These are phyloP conservation scores for Lamellibrachia columna DNA, from an alignment of 2,888 invertebrate species.

Conservation along the genomic window DNA sequence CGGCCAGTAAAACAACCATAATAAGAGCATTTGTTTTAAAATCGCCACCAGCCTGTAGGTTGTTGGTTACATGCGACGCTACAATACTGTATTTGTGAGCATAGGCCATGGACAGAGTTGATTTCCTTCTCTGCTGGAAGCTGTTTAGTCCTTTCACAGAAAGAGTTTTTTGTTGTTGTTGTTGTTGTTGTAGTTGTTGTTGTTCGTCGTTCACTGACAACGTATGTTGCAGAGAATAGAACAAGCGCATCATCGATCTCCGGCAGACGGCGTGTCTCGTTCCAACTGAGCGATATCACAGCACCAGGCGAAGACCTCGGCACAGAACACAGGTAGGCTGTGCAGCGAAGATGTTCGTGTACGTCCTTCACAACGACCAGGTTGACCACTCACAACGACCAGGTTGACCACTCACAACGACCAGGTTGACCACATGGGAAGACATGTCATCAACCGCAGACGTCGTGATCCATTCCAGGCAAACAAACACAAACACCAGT, in stretches of 20 bases:
- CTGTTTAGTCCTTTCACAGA: too few relatives aligned
- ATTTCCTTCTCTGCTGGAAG: too few relatives aligned
- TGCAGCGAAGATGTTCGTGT: not conserved
- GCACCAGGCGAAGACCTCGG: not conserved
- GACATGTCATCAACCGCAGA: not conserved
- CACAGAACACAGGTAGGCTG: not conserved
- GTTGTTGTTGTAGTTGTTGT: not conserved
- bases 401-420: too few relatives aligned
- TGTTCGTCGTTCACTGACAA: not conserved
- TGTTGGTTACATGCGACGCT: too few relatives aligned
- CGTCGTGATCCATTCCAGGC: not conserved
- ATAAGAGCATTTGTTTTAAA: too few relatives aligned
- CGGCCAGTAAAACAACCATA: too few relatives aligned
- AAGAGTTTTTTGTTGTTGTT: not conserved
- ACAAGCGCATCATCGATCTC: not conserved
- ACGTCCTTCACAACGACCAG: too few relatives aligned
- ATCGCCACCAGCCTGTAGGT: too few relatives aligned
- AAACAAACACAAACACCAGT: not conserved
- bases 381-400: too few relatives aligned
- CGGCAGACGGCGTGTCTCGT: not conserved
- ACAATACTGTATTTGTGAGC: too few relatives aligned
- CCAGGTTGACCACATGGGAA: too few relatives aligned
- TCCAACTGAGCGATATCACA: not conserved
- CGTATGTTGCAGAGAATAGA: not conserved
- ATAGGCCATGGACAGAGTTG: too few relatives aligned